A percentile compares a stretch with the other conserved stretches of the same genome.
Conservation (phyloP, 1,140 invertebrate species). For the Cecropterus lyciades region DNA sequence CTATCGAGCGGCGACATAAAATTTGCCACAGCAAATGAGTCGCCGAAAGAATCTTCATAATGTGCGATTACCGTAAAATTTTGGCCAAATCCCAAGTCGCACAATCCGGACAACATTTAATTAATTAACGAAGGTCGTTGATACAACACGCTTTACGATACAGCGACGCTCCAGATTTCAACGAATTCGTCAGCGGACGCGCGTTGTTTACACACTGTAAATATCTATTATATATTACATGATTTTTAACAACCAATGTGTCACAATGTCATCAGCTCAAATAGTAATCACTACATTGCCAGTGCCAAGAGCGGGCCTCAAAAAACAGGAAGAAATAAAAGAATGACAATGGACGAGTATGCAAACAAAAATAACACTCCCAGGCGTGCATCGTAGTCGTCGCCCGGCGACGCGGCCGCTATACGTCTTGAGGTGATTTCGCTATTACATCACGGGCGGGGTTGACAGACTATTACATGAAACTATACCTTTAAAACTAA, state of each 20-base stretch:
- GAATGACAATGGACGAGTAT: slow-evolving; percentile 56
- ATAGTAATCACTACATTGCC: slow-evolving; percentile 47
- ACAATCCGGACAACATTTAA: slow-evolving; percentile 52
- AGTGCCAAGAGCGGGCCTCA: slow-evolving; percentile 67
- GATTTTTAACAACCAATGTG: no score
- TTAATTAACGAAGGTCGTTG: slow-evolving; percentile 52
- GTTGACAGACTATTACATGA: slow-evolving; percentile 1
- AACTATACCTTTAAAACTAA: no score
- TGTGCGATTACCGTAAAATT: slow-evolving; percentile 63
- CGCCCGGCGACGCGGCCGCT: slow-evolving; percentile 10
- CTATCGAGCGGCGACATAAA: slow-evolving; percentile 55
- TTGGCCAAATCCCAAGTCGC: slow-evolving; percentile 66
- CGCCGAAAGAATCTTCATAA: slow-evolving; percentile 71
- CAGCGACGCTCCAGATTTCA: no score
- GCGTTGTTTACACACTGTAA: slow-evolving; percentile 1
- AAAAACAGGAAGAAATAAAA: slow-evolving; percentile 70
- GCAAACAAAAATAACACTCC: slow-evolving; percentile 75
- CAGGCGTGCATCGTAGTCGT: slow-evolving; percentile 52
- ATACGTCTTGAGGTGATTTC: no score
- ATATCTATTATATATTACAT: no score
- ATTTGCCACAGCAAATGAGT: slow-evolving; percentile 63
- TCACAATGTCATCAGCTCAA: slow-evolving; percentile 13
- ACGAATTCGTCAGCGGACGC: not conserved
- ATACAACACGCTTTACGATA: slow-evolving; percentile 9
- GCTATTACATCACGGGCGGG: not conserved